Base-by-base conservation (phyloP, 2,888 invertebrate genomes). In the Lasiommata megera region DNA sequence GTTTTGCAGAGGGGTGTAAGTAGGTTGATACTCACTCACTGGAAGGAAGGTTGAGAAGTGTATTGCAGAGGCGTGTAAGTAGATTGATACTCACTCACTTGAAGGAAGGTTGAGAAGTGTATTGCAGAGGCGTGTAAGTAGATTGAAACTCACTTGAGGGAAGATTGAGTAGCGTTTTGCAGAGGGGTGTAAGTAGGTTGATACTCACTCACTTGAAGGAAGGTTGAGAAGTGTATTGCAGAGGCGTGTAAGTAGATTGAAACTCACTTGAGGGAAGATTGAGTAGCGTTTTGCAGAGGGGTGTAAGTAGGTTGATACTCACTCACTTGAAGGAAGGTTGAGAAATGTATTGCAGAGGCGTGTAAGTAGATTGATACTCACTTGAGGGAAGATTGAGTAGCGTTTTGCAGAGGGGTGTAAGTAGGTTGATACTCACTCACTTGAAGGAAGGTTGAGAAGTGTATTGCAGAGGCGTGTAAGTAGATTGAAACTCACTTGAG, bases 361-460 rank as follows among this genome's bases (percentile, higher is more conserved):
- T n/a, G n/a, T n/a, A 18, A 1, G 5, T 5, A 50, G n/a, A 23
- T 17, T 16, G 0, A 38, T 8, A 46, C 63, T 58, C 66, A 86
- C 88, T 77, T 81, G 62, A 80, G 57, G 29, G 81, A 79, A 41
- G 84, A 76, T 67, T 82, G n/a, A n/a, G n/a, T n/a, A n/a, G n/a
- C n/a, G n/a, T n/a, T n/a, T n/a, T n/a, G n/a, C n/a, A n/a, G n/a
- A n/a, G n/a, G n/a, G n/a, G n/a, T n/a, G n/a, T n/a, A 18, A 1
- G 5, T 5, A 50, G n/a, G 12, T 17, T 16, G 0, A 38, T n/a
- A n/a, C n/a, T n/a, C 6, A 46, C 63, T 58, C 66, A 86, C 88
- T 77, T 81, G 62, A 80, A 56, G 29, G 81, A 79, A 41, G 84
- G 75, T 67, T 82, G n/a, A n/a, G n/a, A n/a, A n/a, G n/a, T n/a